These are phyloP conservation scores for Drosophila ercepeae DNA, from an alignment of 1,140 invertebrate species.

Conservation along the genomic window DNA sequence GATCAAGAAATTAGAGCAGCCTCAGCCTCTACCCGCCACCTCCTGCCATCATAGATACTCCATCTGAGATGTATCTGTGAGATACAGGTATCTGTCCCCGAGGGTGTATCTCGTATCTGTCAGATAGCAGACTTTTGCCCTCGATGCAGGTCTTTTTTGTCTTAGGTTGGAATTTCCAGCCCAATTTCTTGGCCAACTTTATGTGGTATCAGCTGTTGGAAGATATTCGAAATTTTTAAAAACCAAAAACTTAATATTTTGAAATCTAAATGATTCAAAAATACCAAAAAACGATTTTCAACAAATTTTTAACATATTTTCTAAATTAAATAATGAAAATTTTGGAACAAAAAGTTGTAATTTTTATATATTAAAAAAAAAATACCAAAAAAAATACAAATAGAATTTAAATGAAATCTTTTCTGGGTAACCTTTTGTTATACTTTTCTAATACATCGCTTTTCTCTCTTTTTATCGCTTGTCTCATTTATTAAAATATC, in stretches of 20 bases:
- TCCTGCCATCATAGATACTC: background rate
- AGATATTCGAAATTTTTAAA: background rate
- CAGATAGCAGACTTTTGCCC: background rate
- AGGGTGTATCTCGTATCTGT: too few species aligned
- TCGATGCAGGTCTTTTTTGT: background rate
- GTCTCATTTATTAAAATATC: too few species aligned
- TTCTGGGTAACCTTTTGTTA: too few species aligned
- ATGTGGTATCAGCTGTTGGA: conserved; percentile 66
- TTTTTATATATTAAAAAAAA: too few species aligned
- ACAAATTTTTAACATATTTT: too few species aligned
- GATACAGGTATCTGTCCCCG: conserved; percentile 37
- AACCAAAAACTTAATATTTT: background rate
- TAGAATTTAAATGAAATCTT: too few species aligned
- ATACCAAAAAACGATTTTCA: too few species aligned
- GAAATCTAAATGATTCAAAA: background rate
- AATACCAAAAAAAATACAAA: too few species aligned
- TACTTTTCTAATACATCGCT: too few species aligned
- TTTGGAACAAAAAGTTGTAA: too few species aligned
- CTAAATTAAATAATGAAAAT: too few species aligned
- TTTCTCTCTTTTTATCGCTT: too few species aligned
- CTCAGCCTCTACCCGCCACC: conserved; percentile 1
- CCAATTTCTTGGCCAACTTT: conserved; percentile 6
- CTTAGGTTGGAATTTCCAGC: conserved; percentile 49
- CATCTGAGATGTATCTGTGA: conserved; percentile 15
- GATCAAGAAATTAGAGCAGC: conserved; percentile 76